Conservation (phyloP, 2,113 vertebrate species). For the Ctenomys sociabilis region DNA sequence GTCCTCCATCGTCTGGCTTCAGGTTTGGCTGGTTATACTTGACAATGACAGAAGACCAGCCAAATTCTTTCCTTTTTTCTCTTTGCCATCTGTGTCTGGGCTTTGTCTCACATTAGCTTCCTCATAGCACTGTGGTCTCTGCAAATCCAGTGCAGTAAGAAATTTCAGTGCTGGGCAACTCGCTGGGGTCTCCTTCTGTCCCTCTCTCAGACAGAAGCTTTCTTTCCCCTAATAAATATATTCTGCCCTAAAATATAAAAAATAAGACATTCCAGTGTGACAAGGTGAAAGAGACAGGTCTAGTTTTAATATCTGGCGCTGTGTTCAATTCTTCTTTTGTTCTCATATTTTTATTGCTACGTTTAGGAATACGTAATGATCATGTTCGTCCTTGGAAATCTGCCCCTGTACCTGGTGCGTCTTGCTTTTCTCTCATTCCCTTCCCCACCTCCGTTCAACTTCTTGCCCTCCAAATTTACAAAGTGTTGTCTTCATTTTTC, state of each 20-base stretch:
- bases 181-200: too few species aligned
- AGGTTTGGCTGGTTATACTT: not conserved
- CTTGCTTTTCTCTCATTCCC: not conserved
- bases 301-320: not conserved
- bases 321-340: not conserved
- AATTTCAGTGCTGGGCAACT: not conserved
- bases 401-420: not conserved
- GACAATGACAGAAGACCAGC: not conserved
- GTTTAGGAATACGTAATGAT: not conserved
- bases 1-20: not conserved
- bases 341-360: not conserved
- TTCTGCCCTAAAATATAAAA: too few species aligned
- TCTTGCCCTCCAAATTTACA: not conserved
- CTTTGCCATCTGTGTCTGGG: not conserved
- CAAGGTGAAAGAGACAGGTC: not conserved
- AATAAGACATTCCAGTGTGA: not conserved
- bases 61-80: not conserved
- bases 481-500: not conserved
- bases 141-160: not conserved
- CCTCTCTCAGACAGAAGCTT: too few species aligned
- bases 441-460: not conserved
- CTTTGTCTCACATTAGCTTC: not conserved
- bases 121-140: not conserved
- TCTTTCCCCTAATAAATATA: too few species aligned
- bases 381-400: not conserved